Percentiles rank a stretch among this genome's conserved stretches.
These are phyloP conservation scores for Dicrostonyx torquatus DNA, from an alignment of 2,797 vertebrate genomes.

Conservation along the genomic window DNA sequence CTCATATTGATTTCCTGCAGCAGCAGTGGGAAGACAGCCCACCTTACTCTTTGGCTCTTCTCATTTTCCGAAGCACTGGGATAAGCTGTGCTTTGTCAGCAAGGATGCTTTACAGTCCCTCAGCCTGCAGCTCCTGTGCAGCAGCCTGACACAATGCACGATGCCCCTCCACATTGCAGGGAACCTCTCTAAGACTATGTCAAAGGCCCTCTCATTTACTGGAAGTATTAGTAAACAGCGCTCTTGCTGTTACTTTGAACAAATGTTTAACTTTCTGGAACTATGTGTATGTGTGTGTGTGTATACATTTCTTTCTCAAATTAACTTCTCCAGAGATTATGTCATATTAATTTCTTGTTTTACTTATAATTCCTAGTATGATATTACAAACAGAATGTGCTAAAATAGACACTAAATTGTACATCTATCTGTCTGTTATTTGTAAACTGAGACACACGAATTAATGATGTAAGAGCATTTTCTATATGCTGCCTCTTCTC, in stretches of 20 bases:
- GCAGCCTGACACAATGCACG: not conserved
- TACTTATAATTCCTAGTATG: not conserved
- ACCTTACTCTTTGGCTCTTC: not conserved
- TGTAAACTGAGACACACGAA: not conserved
- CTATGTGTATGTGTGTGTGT: too few species aligned
- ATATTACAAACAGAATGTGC: not conserved
- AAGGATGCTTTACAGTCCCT: not conserved
- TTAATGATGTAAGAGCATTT: not conserved
- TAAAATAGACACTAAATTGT: not conserved
- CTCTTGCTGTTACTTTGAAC: slow-evolving; percentile 10
- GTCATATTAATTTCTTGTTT: not conserved
- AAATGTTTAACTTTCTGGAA: not conserved
- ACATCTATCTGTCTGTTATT: not conserved
- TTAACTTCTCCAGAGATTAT: not conserved
- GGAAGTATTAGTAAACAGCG: not conserved
- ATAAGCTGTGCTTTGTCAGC: not conserved
- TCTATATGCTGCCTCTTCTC: not conserved
- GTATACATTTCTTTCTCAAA: not conserved
- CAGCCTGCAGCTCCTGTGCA: not conserved
- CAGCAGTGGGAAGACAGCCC: not conserved
- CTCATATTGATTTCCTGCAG: not conserved
- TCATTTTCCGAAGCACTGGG: not conserved
- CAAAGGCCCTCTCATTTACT: not conserved
- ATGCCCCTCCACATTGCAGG: not conserved
- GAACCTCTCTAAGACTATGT: not conserved